Evolutionary conservation across 1,140 invertebrate genomes (phyloP).

Genomic region (Lepidurus packardi): DNA sequence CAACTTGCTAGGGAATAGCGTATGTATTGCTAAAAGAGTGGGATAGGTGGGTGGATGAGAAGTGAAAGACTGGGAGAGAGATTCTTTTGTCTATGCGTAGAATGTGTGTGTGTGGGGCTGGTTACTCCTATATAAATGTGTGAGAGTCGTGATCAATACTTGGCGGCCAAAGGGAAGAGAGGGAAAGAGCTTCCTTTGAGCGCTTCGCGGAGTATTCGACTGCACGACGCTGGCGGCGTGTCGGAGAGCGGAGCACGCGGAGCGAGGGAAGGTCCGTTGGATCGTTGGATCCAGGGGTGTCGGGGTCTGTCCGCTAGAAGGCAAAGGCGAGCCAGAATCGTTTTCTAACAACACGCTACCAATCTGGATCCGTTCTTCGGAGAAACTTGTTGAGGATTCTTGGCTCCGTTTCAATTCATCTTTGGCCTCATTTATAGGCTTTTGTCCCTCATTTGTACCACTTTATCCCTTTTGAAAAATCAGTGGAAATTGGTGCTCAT

Average conservation of each 20-base stretch:
- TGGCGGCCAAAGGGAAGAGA: background rate
- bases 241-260: background rate
- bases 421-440: too few species aligned
- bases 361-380: background rate
- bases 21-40: background rate
- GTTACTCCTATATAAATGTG: background rate
- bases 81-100: background rate
- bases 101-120: background rate
- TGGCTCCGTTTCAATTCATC: background rate
- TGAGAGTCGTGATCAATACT: constrained; percentile 15
- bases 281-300: constrained; percentile 6
- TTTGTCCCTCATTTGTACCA: too few species aligned
- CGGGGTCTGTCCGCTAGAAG: background rate
- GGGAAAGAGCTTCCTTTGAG: background rate
- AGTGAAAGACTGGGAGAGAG: too few species aligned
- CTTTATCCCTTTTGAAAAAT: too few species aligned
- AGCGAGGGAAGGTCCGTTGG: background rate
- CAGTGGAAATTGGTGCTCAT: too few species aligned
- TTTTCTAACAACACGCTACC: background rate
- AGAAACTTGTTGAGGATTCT: constrained; percentile 22
- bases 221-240: constrained; percentile 7
- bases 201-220: background rate
- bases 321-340: background rate
- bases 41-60: background rate
- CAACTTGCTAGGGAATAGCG: background rate